These are phyloP conservation scores for Limanda limanda DNA, from an alignment of 2,113 vertebrate species.

Conservation along the genomic window DNA sequence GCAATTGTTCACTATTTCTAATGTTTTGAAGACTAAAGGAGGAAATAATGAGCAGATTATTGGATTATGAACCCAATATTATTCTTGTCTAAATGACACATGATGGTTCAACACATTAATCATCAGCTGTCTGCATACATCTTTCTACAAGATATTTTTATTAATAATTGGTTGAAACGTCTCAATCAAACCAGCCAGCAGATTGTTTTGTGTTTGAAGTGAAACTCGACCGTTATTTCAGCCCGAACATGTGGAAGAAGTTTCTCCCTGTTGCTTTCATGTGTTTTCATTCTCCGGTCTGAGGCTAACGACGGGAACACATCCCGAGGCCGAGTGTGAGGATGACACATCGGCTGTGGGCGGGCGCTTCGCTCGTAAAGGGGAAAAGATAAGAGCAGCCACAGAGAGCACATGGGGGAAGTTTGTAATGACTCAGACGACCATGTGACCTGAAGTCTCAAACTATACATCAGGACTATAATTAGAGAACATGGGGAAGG, in stretches of 20 bases:
- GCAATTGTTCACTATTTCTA: no score
- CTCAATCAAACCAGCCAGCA: neutral
- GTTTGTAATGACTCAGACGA: slow-evolving; percentile 42
- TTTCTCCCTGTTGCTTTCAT: neutral
- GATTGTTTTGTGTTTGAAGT: neutral
- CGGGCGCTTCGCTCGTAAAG: slow-evolving; percentile 19
- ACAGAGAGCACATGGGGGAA: slow-evolving; percentile 31
- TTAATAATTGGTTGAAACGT: no score
- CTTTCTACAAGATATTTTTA: no score
- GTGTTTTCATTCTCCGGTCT: slow-evolving; percentile 5
- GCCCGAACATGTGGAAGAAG: neutral
- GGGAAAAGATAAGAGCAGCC: neutral
- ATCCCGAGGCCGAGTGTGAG: slow-evolving; percentile 37
- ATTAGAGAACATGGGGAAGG: slow-evolving; percentile 32
- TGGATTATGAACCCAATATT: no score
- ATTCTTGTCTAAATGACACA: no score
- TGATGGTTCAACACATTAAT: no score
- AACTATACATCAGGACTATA: slow-evolving; percentile 19
- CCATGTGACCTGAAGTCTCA: slow-evolving; percentile 23
- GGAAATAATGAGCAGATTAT: no score
- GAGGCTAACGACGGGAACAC: neutral
- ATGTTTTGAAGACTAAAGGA: no score
- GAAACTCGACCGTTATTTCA: neutral
- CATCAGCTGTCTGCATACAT: no score
- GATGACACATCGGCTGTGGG: slow-evolving; percentile 38